Evolutionary conservation across 2,888 invertebrate genomes (phyloP), one percentile per base, ranked within the genome.

Genomic region (Notodonta ziczac): DNA sequence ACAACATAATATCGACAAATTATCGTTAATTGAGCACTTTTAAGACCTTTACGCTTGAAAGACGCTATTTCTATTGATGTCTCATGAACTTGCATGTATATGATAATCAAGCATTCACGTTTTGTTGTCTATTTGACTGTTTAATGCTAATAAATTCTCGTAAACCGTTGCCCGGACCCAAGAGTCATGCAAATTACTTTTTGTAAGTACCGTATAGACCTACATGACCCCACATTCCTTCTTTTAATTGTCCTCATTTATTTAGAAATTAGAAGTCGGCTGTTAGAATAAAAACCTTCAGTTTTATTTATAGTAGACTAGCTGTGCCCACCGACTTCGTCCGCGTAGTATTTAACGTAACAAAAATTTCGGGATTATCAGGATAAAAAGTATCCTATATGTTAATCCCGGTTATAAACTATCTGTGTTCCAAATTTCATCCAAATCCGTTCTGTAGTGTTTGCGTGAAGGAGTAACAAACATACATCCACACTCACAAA

Each of bases 71-170:
- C 46, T 46, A 46, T 46, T 13, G 46, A 2, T 12, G 5, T n/a
- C 46, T n/a, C 46, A 4, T 46, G 10, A 46, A 46, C 46, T 52
- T 52, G 32, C 52, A 32, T 32, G 32, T 5, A 12, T 52, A 52
- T 32, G 52, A 32, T 52, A 52, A 52, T 32, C 32, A 32, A 9
- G 6, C 52, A 52, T 52, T 52, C 32, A 32, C 52, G 52, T 52
- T 32, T 52, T 32, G 24, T 32, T 52, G 24, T 16, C 52, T 51
- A 24, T 51, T 51, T 51, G 24, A 32, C 24, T 13, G 52, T 52
- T 50, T 46, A n/a, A 50, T 50, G 32, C 32, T 32, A 12, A 32
- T 52, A 32, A 32, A 32, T 52, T 32, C 16, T 32, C 24, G 32
- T 13, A 52, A 52, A 52, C 52, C 32, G 32, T 52, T 32, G 32